These are phyloP conservation scores for Drosophila willistoni DNA, from an alignment of 1,140 invertebrate species.

Conservation along the genomic window DNA sequence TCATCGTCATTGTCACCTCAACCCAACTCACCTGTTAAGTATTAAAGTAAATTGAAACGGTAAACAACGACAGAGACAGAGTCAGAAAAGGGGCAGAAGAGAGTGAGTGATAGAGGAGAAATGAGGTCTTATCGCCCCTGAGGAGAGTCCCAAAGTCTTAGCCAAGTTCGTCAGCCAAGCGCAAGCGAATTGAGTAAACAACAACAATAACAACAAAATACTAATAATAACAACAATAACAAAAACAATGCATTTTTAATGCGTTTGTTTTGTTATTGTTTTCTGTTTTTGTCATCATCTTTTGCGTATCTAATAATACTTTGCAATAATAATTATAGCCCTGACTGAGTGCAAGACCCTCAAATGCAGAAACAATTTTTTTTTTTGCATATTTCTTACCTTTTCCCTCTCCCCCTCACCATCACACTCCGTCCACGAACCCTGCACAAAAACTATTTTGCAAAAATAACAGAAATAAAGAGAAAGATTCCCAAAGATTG, in stretches of 20 bases:
- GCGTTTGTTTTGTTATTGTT: slow-evolving; percentile 16
- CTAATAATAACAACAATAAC: not conserved
- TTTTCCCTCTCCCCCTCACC: too few species aligned
- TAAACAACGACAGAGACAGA: slow-evolving; percentile 4
- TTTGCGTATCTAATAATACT: slow-evolving; percentile 20
- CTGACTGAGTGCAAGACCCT: slow-evolving; percentile 20
- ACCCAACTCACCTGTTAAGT: slow-evolving; percentile 4
- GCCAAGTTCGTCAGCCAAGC: not conserved
- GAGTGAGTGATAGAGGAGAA: not conserved
- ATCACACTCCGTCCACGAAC: not conserved
- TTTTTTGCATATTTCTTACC: not conserved
- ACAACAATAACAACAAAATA: not conserved
- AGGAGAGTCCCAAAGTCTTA: slow-evolving; percentile 15
- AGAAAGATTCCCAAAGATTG: not conserved
- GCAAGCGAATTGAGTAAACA: slow-evolving; percentile 9
- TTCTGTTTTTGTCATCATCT: not conserved
- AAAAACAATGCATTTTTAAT: slow-evolving; percentile 12
- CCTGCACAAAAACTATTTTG: not conserved
- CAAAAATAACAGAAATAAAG: not conserved
- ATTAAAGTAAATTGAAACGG: slow-evolving; percentile 5
- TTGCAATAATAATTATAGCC: slow-evolving; percentile 3
- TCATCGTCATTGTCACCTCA: slow-evolving; percentile 12
- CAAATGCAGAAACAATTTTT: not conserved
- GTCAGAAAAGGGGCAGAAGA: not conserved
- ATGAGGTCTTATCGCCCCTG: not conserved